Conservation (phyloP, 2,797 vertebrate species). For the Calcarius lapponicus region DNA sequence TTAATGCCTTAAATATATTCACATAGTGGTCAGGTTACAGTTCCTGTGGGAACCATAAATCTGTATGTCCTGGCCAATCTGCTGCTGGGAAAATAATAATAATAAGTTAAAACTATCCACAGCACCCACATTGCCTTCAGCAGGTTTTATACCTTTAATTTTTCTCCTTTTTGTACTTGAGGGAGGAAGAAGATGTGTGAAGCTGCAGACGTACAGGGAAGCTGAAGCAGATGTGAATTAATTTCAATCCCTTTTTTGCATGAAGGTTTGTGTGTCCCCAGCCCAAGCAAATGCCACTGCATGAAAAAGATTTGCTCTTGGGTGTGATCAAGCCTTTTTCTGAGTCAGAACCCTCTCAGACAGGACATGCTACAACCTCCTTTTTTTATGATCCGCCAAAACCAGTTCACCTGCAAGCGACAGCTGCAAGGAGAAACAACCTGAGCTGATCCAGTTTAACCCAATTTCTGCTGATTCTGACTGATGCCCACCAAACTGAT, state of each 20-base stretch:
- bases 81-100: background rate
- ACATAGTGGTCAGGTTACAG: background rate
- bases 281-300: background rate
- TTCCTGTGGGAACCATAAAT: background rate
- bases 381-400: background rate
- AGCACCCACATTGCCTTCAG: background rate
- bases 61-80: background rate
- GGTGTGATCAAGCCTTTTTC: background rate
- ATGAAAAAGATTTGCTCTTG: background rate
- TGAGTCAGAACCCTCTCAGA: background rate
- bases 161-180: background rate
- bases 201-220: rapidly evolving
- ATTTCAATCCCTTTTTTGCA: background rate
- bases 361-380: background rate
- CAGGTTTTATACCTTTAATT: background rate
- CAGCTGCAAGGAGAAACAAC: background rate
- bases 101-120: background rate
- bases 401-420: background rate
- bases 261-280: background rate
- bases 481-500: background rate
- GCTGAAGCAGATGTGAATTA: background rate
- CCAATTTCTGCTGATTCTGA: background rate
- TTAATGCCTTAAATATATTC: constrained; percentile 11
- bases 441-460: background rate
- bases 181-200: background rate